A percentile compares a stretch with the other conserved stretches of the same genome.
Conservation (phyloP, 2,113 vertebrate genomes). For the Hyperoodon ampullatus region DNA sequence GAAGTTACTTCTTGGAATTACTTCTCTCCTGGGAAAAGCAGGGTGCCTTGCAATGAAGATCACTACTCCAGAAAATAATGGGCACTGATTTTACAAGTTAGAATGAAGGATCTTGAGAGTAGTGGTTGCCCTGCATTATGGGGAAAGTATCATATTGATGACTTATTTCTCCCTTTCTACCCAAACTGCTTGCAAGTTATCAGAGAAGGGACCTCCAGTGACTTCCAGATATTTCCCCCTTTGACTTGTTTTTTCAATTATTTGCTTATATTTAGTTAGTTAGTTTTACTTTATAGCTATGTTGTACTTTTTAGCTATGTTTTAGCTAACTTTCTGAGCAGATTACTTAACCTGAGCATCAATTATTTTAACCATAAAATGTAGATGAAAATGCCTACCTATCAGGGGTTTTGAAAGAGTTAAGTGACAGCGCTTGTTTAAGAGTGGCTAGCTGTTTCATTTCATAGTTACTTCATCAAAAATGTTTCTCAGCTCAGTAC, state of each 20-base stretch:
- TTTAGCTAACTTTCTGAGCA: not conserved
- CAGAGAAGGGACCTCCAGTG: not conserved
- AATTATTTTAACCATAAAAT: conserved; percentile 32
- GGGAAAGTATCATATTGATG: not conserved
- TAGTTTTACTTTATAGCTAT: not conserved
- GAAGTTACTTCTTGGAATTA: conserved; percentile 38
- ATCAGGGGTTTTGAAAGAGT: not conserved
- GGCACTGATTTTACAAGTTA: not conserved
- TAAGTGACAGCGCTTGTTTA: not conserved
- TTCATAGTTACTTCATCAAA: not conserved
- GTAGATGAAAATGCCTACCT: not conserved
- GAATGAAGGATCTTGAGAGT: not conserved
- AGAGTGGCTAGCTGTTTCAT: not conserved
- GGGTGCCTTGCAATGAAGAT: not conserved
- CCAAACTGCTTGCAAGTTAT: not conserved
- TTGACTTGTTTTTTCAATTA: not conserved
- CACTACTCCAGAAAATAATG: not conserved
- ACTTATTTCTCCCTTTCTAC: not conserved
- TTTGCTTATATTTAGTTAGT: not conserved
- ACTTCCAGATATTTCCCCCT: not conserved
- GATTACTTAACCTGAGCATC: not conserved
- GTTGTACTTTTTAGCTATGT: not conserved
- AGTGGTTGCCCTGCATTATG: not conserved
- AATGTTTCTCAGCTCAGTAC: not conserved
- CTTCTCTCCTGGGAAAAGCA: conserved; percentile 24